Evolutionary conservation across 2,113 vertebrate genomes (phyloP), one percentile per base, ranked within the genome.

Genomic region (Cyprinodon tularosa): DNA sequence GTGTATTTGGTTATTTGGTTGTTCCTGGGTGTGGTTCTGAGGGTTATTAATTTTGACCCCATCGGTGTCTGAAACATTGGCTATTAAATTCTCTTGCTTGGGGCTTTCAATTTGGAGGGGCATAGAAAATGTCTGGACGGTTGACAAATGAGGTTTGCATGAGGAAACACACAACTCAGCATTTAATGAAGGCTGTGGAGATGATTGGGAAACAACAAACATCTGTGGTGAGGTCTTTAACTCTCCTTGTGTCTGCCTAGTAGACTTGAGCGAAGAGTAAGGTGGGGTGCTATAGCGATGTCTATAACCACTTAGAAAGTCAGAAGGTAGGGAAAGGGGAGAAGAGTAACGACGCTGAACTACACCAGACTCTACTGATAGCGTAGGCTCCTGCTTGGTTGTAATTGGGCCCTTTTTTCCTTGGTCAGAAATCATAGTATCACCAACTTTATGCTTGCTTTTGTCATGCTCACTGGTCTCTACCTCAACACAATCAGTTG

Each of bases 261-360:
- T 62, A 12, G 93, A 93, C 66, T 88, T 87, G 3, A 95, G 92
- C 17, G 85, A 86, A 39, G 91, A 89, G 80, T 95, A 95, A 22
- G 94, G 93, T 40, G 94, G 88, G 22, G 84, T 83, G 65, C 91
- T 93, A 6, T 93, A 89, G 57, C 86, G 89, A 68, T 81, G 67
- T 38, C 82, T 87, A 68, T 90, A 91, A 60, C 79, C 81, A 70
- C 71, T 85, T 72, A 82, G 88, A 73, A 90, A 86, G 57, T 93
- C 92, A 9, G 88, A 68, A 45, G 88, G 87, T 39, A 90, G 85
- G 45, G 91, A 91, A 12, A 83, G 77, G 62, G 89, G 75, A 14
- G 75, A 38, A 47, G 78, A 68, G 39, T 66, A 74, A 61, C 1
- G 40, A 60, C 42, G 62, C 10, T 82, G 80, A 65, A 62, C 71